These are phyloP conservation scores for Erpetoichthys calabaricus DNA, from an alignment of 2,797 vertebrate genomes.

Conservation along the genomic window DNA sequence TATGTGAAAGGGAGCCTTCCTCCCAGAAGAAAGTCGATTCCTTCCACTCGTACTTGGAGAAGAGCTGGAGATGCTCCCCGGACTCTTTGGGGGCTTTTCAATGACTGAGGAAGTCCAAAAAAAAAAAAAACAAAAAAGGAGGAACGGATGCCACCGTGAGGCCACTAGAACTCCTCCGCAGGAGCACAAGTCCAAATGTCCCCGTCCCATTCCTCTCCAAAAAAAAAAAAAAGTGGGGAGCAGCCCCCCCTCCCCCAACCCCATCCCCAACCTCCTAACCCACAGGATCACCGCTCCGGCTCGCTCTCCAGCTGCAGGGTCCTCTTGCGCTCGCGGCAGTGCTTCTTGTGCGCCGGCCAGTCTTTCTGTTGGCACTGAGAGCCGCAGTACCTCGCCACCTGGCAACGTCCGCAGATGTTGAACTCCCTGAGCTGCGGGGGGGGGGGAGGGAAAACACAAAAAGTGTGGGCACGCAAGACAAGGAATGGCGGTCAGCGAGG, in stretches of 20 bases:
- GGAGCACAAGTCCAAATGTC: too few relatives aligned
- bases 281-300: conserved; percentile 74
- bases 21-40: conserved; percentile 32
- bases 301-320: conserved; percentile 80
- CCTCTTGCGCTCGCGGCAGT: conserved; percentile 88
- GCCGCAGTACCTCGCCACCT: conserved; percentile 92
- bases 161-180: too few relatives aligned
- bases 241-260: conserved; percentile 18
- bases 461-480: background rate
- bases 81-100: too few relatives aligned
- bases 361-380: conserved; percentile 97
- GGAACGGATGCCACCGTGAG: too few relatives aligned
- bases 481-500: background rate
- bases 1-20: conserved; percentile 44
- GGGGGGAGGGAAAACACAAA: conserved; percentile 2
- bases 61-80: conserved; percentile 18
- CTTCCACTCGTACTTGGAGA: conserved; percentile 36
- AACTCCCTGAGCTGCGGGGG: conserved; percentile 73
- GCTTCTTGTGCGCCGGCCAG: conserved; percentile 98
- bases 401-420: conserved; percentile 95
- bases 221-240: too few relatives aligned
- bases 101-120: too few relatives aligned
- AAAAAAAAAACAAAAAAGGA: too few relatives aligned
- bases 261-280: conserved; percentile 18
- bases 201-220: too few relatives aligned